Percentiles rank a stretch among this genome's conserved stretches.
These are phyloP conservation scores for Pteropus alecto DNA, from an alignment of 2,113 vertebrate genomes.

Conservation along the genomic window DNA sequence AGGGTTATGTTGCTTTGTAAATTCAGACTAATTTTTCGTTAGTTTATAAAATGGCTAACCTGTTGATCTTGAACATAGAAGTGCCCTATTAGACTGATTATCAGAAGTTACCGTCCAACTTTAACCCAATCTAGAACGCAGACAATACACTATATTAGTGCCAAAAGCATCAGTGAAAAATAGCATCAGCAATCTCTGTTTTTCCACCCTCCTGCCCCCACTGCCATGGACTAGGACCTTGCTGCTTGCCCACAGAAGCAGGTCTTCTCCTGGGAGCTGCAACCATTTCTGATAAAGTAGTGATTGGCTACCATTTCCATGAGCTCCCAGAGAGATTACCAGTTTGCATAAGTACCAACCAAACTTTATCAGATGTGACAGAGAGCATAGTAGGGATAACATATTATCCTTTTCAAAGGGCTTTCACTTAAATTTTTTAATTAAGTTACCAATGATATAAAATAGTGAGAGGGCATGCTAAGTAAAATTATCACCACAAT, in stretches of 20 bases:
- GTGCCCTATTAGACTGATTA: neutral
- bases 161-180: neutral
- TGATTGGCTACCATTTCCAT: neutral
- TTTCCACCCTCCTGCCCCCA: neutral
- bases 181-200: neutral
- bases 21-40: neutral
- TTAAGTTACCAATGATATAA: neutral
- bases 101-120: neutral
- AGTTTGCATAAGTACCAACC: neutral
- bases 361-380: neutral
- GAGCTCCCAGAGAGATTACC: neutral
- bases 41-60: neutral
- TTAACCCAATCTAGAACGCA: neutral
- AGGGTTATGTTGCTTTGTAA: neutral
- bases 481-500: neutral
- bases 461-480: neutral
- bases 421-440: neutral
- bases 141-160: neutral
- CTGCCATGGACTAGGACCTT: neutral
- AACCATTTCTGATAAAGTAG: neutral
- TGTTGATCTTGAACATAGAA: neutral
- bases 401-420: neutral
- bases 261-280: neutral
- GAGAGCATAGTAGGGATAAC: neutral
- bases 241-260: neutral